Evolutionary conservation across 2,888 invertebrate species (phyloP), one percentile per base, ranked within the genome.

Genomic region (Andrena bicolor): DNA sequence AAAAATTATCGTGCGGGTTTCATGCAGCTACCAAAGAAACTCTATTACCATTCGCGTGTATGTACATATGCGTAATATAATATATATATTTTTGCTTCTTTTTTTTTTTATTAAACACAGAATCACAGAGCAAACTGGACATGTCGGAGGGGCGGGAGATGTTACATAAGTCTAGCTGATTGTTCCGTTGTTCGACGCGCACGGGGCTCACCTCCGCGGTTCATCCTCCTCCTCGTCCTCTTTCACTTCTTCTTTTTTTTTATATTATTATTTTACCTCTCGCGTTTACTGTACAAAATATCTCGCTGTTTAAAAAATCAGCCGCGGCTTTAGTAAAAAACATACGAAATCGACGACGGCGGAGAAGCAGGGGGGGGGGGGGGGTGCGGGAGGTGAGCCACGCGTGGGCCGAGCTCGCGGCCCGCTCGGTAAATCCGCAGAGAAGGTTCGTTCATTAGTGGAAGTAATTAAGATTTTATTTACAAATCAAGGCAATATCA

Each of bases 401-500:
- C 79, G 63, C 68, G 79, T 82, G 82, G 87, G 84, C 77, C 74
- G 72, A 76, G 76, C 70, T 26, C 26, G 78, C 82, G 84, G 84
- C 82, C 79, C 79, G 76, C 76, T 87, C 35, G 75, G 78, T 76
- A 86, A 56, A 41, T 88, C 76, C 84, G 88, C 83, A 83, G 86
- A 90, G 82, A 76, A 83, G 75, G 60, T 77, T 71, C 20, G 51
- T 64, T 82, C 61, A 86, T 90, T 89, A 91, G 88, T 90, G 92
- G 92, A 93, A 93, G 91, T 92, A 88, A 89, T 90, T 86, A 88
- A 88, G 85, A 89, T 90, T 76, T 93, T 93, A 94, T 94, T 93
- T 94, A 94, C 94, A 94, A 92, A 93, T 93, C 92, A 93, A 94
- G 93, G 93, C 94, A 93, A 91, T 92, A 88, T 92, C 85, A 89